Conservation (phyloP, 2,888 invertebrate species). For the Netelia inedita region DNA sequence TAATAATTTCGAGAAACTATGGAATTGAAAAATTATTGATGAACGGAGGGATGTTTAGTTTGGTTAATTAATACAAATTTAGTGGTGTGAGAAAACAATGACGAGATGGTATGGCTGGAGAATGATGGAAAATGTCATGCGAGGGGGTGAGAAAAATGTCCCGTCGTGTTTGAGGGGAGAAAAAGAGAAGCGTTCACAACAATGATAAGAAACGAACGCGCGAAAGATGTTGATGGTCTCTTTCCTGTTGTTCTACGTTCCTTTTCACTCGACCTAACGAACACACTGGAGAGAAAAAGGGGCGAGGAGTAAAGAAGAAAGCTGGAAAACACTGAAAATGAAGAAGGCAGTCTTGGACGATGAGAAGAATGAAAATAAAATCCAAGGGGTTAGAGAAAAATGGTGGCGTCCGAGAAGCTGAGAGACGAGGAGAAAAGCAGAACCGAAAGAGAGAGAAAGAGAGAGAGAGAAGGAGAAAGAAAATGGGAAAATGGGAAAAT, state of each 20-base stretch:
- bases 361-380: neutral
- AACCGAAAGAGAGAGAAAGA: neutral
- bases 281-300: neutral
- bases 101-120: neutral
- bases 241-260: neutral
- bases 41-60: too few species aligned
- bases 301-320: conserved; percentile 18
- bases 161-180: neutral
- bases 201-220: neutral
- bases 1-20: too few species aligned
- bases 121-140: neutral
- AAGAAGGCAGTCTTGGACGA: conserved; percentile 13
- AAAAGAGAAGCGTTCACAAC: neutral
- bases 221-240: neutral
- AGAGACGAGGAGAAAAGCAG: neutral
- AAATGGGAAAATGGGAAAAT: conserved; percentile 17
- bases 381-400: neutral
- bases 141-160: neutral
- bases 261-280: neutral
- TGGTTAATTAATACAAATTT: too few species aligned
- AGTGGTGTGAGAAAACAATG: too few species aligned
- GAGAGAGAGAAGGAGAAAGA: neutral
- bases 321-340: neutral
- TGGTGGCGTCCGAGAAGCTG: neutral
- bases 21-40: too few species aligned